These are phyloP conservation scores for Pegoplata infirma DNA, from an alignment of 2,888 invertebrate genomes.

Conservation along the genomic window DNA sequence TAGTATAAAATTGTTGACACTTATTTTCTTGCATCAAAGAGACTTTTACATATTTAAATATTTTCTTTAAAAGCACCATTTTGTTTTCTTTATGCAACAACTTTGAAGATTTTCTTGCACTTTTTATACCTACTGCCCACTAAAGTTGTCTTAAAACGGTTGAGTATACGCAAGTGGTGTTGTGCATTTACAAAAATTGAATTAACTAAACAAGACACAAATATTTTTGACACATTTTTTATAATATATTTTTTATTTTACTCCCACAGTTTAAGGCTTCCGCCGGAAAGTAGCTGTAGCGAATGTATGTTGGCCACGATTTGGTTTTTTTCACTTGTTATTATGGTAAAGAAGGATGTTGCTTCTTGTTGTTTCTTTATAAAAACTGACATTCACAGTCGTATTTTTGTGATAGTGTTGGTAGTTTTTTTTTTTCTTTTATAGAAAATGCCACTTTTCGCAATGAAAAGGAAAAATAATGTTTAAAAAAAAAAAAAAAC, in stretches of 20 bases:
- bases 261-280: slow-evolving; percentile 30
- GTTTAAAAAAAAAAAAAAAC: no score
- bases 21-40: no score
- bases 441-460: no score
- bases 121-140: no score
- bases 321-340: not conserved
- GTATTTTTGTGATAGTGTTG: not conserved
- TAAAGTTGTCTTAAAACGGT: not conserved
- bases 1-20: no score
- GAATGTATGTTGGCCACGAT: not conserved
- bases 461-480: no score
- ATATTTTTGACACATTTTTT: slow-evolving; percentile 42
- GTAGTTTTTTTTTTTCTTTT: not conserved
- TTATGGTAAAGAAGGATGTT: not conserved
- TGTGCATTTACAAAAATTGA: slow-evolving; percentile 39
- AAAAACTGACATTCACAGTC: slow-evolving; percentile 6
- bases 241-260: slow-evolving; percentile 3
- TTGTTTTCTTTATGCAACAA: slow-evolving; percentile 2
- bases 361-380: not conserved
- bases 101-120: not conserved
- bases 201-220: slow-evolving; percentile 41
- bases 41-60: no score
- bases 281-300: slow-evolving; percentile 15
- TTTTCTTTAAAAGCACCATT: no score
- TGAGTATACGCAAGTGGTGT: not conserved